Evolutionary conservation across 2,888 invertebrate species (phyloP), one percentile per base, ranked within the genome.

Genomic region (Andrena chrysosceles): DNA sequence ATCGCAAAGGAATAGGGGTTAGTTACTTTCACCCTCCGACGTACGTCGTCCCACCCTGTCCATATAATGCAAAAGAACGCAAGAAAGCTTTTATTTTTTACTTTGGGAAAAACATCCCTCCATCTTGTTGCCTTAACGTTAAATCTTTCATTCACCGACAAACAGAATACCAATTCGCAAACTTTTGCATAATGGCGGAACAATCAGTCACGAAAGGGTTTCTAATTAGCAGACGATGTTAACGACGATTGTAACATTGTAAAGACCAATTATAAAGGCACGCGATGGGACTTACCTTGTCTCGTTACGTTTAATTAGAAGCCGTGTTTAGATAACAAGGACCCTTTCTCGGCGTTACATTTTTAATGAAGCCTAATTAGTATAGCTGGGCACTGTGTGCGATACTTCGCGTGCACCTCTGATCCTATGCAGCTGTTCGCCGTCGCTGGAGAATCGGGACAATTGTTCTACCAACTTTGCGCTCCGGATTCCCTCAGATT

Each of bases 1-100:
- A 77, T 70, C 49, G 49, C 68, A 74, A 77, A 70, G 52, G 31
- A 64, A 23, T 10, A 31, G 42, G 33, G 71, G n/a, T 42, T 49
- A 66, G 56, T 20, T 20, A 29, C 10, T 20, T 66, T 56, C 31
- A 20, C 26, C 70, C 64, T n/a, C 1, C 54, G n/a, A 26, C 74
- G 62, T 29, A 13, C 42, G 31, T 23, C 10, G n/a, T 2, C 31
- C 10, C 26, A 42, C 20, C 54, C 42, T n/a, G 59, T 20, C 16
- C 7, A 13, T 42, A 2, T 29, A 29, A 20, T 4, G n/a, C 33
- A 48, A 48, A 3, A 1, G 16, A 48, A 62, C n/a, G n/a, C 7
- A 16, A n/a, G 60, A 29, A 54, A 7, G 31, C 60, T 72, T 68
- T 66, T 49, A 63, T 48, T 63, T 49, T 54, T 20, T 49, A 35